Evolutionary conservation across 23 tunicate species (phyloP).

Genomic region (Diplosoma virens): DNA sequence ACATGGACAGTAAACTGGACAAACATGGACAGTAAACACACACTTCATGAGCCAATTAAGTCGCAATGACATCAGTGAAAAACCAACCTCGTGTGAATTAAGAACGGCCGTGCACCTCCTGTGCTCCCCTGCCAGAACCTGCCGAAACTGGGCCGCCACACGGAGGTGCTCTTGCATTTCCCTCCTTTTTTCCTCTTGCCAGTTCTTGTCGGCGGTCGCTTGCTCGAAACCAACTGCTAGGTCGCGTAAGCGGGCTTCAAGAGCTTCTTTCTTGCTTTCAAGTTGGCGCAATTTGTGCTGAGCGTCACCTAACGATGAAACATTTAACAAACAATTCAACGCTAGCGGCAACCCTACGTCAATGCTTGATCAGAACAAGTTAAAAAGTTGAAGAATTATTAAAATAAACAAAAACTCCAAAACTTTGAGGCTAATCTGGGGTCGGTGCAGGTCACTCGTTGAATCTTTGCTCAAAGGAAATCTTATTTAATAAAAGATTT

Average conservation of each 20-base stretch:
- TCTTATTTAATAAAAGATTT: too few relatives aligned
- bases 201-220: constrained; percentile 91
- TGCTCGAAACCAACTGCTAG: constrained; percentile 86
- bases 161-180: constrained; percentile 86
- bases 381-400: too few relatives aligned
- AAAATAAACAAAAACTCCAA: too few relatives aligned
- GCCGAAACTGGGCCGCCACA: constrained; percentile 70
- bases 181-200: constrained; percentile 64
- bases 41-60: neutral
- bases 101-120: constrained; percentile 65
- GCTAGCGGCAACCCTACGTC: too few relatives aligned
- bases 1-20: neutral
- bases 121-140: constrained; percentile 69
- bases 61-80: neutral
- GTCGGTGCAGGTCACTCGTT: too few relatives aligned
- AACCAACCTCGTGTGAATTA: constrained; percentile 67
- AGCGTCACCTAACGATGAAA: constrained; percentile 61
- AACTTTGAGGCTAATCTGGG: too few relatives aligned
- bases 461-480: too few relatives aligned
- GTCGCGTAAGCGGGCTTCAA: constrained; percentile 82
- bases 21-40: neutral
- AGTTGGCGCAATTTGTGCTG: constrained; percentile 80
- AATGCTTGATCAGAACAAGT: too few relatives aligned
- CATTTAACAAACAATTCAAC: neutral
- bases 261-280: constrained; percentile 82